Base-by-base conservation (phyloP, 2,113 vertebrate species). In the Sturnus vulgaris region DNA sequence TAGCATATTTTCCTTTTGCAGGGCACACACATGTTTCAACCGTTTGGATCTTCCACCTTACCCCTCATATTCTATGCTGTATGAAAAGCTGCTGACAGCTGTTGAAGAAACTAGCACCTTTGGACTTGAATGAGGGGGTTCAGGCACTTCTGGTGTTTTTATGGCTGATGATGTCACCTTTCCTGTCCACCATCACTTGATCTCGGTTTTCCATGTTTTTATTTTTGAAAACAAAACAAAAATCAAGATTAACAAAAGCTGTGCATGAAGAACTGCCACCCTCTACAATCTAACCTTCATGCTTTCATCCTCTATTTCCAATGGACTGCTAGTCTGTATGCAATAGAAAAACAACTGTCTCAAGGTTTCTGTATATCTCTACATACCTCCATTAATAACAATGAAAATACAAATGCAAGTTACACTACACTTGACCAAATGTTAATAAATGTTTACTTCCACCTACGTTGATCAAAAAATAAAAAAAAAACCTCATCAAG, bases 81-180 rank as follows among this genome's bases (percentile, higher is more conserved):
- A 99, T 57, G 99, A 99, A 95, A 99, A 99, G 96, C 96, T 99
- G 85, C 97, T 99, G 91, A 98, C 98, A 35, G 99, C 99, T 33
- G 99, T 99, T 96, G 99, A 99, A 98, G 99, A 99, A 98, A 99
- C 99, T 83, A 99, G 99, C 97, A 99, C 99, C 24, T 99, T 99
- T 96, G 99, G 99, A 96, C 98, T 99, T 93, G 99, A 99, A 97
- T 99, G 97, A 99, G 93, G 86, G 88, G 46, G 52, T 94, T 88
- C 91, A 93, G 91, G 75, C 86, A 95, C 85, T 64, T 92, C 86
- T 94, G 92, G 72, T 90, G 57, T 96, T 96, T 96, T 97, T 95
- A 95, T 94, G 96, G 91, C 94, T 96, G 86, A 93, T 97, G 95
- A 97, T 94, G 90, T 97, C 96, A 96, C 64, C 88, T 90, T 95